A percentile compares a stretch with the other conserved stretches of the same genome.
phyloP scores from a whole-genome alignment of 2,797 vertebrate genomes.

The Intellagama lesueurii region DNA sequence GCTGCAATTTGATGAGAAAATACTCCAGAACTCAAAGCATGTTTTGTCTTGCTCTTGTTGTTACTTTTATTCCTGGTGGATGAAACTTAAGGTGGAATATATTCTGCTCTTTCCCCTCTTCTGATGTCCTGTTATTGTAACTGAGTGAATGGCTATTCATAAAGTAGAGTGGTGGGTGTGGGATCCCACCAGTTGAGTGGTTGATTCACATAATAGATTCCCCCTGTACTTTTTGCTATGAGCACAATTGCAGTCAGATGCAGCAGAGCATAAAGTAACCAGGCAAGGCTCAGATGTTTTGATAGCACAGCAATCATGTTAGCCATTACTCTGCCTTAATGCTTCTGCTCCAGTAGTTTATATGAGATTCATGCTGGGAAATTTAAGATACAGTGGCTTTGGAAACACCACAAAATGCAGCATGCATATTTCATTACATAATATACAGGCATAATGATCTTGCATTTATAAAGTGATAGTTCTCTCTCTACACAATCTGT shows the following conservation, averaged over 20 bases:
- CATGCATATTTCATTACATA: not conserved
- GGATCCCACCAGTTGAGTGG: not conserved
- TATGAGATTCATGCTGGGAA: accelerated
- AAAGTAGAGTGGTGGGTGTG: accelerated
- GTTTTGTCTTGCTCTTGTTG: too few relatives aligned
- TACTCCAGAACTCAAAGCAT: too few relatives aligned
- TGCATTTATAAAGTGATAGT: not conserved
- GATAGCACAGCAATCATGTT: not conserved
- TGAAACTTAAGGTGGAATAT: accelerated
- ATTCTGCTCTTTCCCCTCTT: accelerated
- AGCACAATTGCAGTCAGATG: not conserved
- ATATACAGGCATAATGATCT: not conserved
- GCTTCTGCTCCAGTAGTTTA: slow-evolving; percentile 19
- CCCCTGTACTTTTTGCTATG: not conserved
- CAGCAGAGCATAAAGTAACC: slow-evolving; percentile 35
- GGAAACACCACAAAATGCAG: not conserved
- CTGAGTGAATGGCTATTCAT: not conserved
- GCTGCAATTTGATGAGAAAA: too few relatives aligned
- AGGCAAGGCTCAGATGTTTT: slow-evolving; percentile 21
- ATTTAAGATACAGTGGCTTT: not conserved
- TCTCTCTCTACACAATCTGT: accelerated
- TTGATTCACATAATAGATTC: not conserved
- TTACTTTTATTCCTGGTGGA: too few relatives aligned
- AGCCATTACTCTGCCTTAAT: not conserved
- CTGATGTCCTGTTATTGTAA: not conserved